A percentile compares a stretch with the other conserved stretches of the same genome.
phyloP scores from a whole-genome alignment of 2,888 invertebrate genomes.

The Hipparchia semele region DNA sequence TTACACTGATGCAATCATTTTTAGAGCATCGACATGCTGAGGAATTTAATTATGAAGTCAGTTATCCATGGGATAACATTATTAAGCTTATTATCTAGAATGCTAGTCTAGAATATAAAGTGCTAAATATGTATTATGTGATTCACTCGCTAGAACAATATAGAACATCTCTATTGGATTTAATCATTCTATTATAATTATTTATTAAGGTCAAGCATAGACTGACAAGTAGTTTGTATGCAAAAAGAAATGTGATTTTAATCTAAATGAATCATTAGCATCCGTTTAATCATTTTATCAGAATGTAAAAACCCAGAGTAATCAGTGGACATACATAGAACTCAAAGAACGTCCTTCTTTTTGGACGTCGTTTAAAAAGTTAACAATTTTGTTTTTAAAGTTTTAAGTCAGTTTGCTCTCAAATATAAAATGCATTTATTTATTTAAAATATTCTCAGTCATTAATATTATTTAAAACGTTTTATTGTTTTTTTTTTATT shows the following conservation, averaged over 20 bases:
- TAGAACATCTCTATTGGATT: background rate
- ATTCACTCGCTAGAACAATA: background rate
- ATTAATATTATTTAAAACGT: slow-evolving; percentile 23
- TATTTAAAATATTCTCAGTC: slow-evolving; percentile 13
- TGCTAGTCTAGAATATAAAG: background rate
- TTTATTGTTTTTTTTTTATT: slow-evolving; percentile 21
- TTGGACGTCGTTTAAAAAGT: too few relatives aligned
- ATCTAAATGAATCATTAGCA: background rate
- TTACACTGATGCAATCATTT: too few relatives aligned
- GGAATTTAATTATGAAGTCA: too few relatives aligned
- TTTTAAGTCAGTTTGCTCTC: slow-evolving; percentile 18
- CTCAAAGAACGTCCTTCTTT: too few relatives aligned
- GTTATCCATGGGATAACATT: too few relatives aligned
- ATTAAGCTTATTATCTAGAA: too few relatives aligned
- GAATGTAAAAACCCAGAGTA: too few relatives aligned
- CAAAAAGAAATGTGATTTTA: background rate
- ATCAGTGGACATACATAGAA: too few relatives aligned
- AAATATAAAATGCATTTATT: slow-evolving; percentile 27
- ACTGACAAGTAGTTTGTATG: background rate
- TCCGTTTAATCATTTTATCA: too few relatives aligned
- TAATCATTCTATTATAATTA: background rate
- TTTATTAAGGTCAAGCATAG: background rate
- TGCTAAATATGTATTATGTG: background rate
- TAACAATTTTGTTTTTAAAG: too few relatives aligned
- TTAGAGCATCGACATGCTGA: too few relatives aligned